Evolutionary conservation across 2,797 vertebrate genomes (phyloP), one percentile per base, ranked within the genome.

Genomic region (Dallia pectoralis): DNA sequence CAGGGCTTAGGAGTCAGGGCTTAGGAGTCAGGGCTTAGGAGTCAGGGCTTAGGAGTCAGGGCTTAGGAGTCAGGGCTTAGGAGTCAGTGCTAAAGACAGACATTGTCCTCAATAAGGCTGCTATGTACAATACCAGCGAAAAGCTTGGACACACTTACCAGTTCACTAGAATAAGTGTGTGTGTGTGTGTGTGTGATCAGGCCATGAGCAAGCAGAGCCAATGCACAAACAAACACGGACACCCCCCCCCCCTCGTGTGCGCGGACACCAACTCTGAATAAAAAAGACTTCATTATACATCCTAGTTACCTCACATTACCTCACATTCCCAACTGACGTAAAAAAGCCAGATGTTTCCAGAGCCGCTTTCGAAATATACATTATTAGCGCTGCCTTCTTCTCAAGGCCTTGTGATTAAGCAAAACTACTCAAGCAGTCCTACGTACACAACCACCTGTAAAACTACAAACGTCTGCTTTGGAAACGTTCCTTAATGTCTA

Each of bases 161-260:
- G 7, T 36, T 36, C 33, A 9, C 40, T 44, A 4, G 12, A 44
- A 44, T 44, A 7, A 29, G 64, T 67, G 75, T 83, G 9, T 74
- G 73, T 78, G 78, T 83, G 77, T 79, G 81, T 83, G 78, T 82
- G 83, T 80, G 77, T 79, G 81, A 74, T 85, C n/a, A n/a, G n/a
- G n/a, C n/a, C n/a, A n/a, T n/a, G n/a, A n/a, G n/a, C n/a, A n/a
- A n/a, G n/a, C n/a, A n/a, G n/a, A n/a, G n/a, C 33, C 19, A 16
- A 15, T 19, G n/a, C 29, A 65, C 40, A 66, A 27, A 44, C n/a
- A 62, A 32, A 61, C 59, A 71, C 15, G 29, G 33, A 71, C 56
- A 68, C 85, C 76, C 81, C 79, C 82, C 74, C 78, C 70, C 73
- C 65, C 80, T 44, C 73, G 65, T 22, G 64, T 69, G 73, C 56